Evolutionary conservation across 1,140 invertebrate species (phyloP).

Genomic region (Magallana angulata): DNA sequence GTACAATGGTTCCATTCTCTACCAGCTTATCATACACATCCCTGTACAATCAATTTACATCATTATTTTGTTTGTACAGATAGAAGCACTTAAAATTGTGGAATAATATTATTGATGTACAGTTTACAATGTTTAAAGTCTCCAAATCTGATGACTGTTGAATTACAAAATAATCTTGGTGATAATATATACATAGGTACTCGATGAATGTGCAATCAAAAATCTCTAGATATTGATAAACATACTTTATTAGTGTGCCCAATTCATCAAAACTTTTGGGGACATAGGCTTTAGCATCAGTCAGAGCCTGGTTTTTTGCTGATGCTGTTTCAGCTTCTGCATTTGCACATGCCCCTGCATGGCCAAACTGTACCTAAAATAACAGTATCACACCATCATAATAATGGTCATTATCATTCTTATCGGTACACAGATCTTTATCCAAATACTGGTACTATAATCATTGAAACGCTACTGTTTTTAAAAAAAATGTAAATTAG

Average conservation of each 20-base stretch:
- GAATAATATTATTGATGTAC: too few species aligned
- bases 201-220: too few species aligned
- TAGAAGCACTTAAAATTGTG: background rate
- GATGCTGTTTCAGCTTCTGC: slow-evolving; percentile 96
- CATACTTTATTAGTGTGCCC: slow-evolving; percentile 87
- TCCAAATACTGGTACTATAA: too few species aligned
- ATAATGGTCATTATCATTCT: background rate
- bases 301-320: slow-evolving; percentile 93
- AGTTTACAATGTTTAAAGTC: too few species aligned
- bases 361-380: slow-evolving; percentile 95
- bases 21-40: slow-evolving; percentile 90
- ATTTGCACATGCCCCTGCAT: slow-evolving; percentile 98
- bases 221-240: background rate
- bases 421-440: too few species aligned
- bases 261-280: slow-evolving; percentile 96
- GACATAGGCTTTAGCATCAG: slow-evolving; percentile 91
- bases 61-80: background rate
- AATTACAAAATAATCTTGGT: too few species aligned
- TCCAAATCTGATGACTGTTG: too few species aligned
- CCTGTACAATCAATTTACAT: slow-evolving; percentile 71
- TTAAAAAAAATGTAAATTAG: too few species aligned
- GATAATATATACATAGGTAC: too few species aligned
- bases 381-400: background rate
- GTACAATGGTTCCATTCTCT: slow-evolving; percentile 89
- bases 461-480: too few species aligned